Conservation (phyloP, 2,888 invertebrate species). For the Conops quadrifasciatus region DNA sequence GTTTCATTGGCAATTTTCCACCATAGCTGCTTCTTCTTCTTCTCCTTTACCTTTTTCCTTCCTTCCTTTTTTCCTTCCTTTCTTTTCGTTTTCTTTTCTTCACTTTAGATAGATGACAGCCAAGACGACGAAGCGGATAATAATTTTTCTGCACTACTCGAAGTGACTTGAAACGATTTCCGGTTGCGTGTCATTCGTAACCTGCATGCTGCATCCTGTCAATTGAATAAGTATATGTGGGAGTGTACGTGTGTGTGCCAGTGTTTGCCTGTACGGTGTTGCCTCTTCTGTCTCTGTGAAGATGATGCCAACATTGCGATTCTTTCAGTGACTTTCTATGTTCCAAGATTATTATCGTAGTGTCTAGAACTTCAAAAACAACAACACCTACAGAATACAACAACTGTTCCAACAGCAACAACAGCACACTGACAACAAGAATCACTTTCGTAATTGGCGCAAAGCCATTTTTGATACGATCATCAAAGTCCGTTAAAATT, state of each 20-base stretch:
- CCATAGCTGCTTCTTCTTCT: neutral
- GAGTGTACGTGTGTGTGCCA: neutral
- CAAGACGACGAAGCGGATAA: too few species aligned
- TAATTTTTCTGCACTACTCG: too few species aligned
- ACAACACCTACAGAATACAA: neutral
- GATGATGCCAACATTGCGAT: slow-evolving; percentile 32
- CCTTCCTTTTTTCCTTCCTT: neutral
- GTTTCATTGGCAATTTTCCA: slow-evolving; percentile 38
- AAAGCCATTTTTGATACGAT: slow-evolving; percentile 14
- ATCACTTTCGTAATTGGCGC: slow-evolving; percentile 54
- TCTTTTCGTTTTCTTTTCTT: neutral
- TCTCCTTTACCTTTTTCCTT: neutral
- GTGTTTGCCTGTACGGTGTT: neutral
- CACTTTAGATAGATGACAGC: neutral
- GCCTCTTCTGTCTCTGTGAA: neutral
- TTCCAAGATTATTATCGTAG: slow-evolving; percentile 25
- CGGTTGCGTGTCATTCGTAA: slow-evolving; percentile 27
- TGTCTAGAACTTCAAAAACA: neutral
- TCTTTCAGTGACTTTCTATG: slow-evolving; percentile 28
- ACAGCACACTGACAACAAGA: slow-evolving; percentile 32
- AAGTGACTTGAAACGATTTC: slow-evolving; percentile 1
- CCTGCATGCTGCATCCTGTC: slow-evolving; percentile 33
- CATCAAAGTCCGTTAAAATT: too few species aligned
- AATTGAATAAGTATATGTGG: neutral
- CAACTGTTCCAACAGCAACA: too few species aligned